These are phyloP conservation scores for Maniola jurtina DNA, from an alignment of 1,140 invertebrate species.

Conservation along the genomic window DNA sequence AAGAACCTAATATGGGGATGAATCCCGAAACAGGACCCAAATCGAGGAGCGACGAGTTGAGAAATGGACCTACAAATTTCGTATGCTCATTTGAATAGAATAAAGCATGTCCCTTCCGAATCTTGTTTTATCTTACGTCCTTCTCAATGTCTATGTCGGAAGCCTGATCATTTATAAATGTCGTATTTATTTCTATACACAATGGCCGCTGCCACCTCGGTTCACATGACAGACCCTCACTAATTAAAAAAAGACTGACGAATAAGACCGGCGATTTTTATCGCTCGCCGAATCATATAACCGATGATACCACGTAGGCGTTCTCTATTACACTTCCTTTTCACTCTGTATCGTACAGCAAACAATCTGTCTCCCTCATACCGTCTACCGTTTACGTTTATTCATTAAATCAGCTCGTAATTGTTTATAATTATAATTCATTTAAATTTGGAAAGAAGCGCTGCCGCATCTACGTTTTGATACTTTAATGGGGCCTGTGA, in stretches of 20 bases:
- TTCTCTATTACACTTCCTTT: constrained; percentile 53
- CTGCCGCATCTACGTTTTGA: constrained; percentile 58
- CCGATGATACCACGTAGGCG: constrained; percentile 67
- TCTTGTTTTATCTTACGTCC: constrained; percentile 55
- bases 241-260: constrained; percentile 77
- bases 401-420: constrained; percentile 67
- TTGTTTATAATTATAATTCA: constrained; percentile 76
- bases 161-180: constrained; percentile 65
- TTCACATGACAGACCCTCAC: constrained; percentile 72
- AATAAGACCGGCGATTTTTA: constrained; percentile 77
- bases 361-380: constrained; percentile 39
- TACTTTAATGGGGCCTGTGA: constrained; percentile 59
- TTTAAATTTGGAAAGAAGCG: constrained; percentile 63
- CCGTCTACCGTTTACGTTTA: constrained; percentile 49
- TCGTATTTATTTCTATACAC: constrained; percentile 69
- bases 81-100: constrained; percentile 52
- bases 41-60: constrained; percentile 17
- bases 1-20: not conserved
- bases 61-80: constrained; percentile 46
- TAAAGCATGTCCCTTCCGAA: constrained; percentile 51
- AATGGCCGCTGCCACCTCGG: constrained; percentile 64
- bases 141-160: constrained; percentile 62
- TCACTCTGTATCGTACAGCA: constrained; percentile 37
- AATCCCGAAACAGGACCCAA: not conserved
- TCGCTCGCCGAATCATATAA: constrained; percentile 72